Evolutionary conservation across 2,113 vertebrate genomes (phyloP), one percentile per base, ranked within the genome.

Genomic region (Lepisosteus oculatus): DNA sequence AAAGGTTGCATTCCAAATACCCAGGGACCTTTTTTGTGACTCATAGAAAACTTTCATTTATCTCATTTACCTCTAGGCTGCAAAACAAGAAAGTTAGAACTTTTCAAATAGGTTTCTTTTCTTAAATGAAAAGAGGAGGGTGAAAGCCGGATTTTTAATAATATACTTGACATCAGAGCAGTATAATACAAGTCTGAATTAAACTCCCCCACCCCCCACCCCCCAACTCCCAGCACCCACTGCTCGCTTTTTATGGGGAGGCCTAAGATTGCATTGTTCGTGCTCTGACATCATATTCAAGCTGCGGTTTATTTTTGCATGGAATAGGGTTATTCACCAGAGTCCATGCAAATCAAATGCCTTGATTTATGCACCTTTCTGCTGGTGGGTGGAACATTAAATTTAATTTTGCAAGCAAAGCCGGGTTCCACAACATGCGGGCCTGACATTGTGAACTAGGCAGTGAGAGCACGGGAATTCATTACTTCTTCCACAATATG

Each of bases 361-460:
- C 85, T 87, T 97, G 96, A 98, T 97, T 97, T 96, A 98, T 98
- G 95, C 94, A 94, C 93, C 93, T 88, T 92, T 93, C 88, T 83
- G 72, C 85, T 73, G 70, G 89, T 90, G 90, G 91, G 92, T 94
- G 93, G 92, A 95, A 95, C 94, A 94, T 94, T 96, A 95, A 91
- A 98, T 98, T 96, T 96, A 97, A 98, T 98, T 97, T 95, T 95
- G 93, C 89, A 86, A 91, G 88, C 83, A 90, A 92, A 93, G 86
- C 88, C 87, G 64, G 88, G 87, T 90, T 79, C 88, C 86, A 78
- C 85, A 81, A 73, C 65, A 87, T 84, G 86, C 86, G 74, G 86
- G 83, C 84, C 78, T 95, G 96, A 96, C 95, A 95, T 84, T 81
- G 90, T 95, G 95, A 96, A 96, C 94, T 86, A 86, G 85, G 92